Base-by-base conservation (phyloP, 2,797 vertebrate genomes). In the Triplophysa bombifrons region DNA sequence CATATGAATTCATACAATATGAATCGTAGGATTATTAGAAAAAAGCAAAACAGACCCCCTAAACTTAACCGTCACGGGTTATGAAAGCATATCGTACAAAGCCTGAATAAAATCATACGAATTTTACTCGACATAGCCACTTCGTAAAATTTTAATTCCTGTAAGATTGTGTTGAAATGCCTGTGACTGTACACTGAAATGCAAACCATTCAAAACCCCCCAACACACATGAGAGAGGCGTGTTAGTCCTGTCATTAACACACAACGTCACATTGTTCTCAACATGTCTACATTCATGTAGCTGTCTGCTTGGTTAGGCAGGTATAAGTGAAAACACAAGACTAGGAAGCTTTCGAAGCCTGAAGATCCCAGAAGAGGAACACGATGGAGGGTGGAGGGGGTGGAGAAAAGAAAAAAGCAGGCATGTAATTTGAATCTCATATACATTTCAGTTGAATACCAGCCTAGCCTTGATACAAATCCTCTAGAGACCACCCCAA, bases 361-460 rank as follows among this genome's bases (percentile, higher is more conserved):
- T 87, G 89, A 90, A 86, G 82, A 87, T 92, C 87, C 90, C 88
- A 86, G 84, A 90, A 91, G 81, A 80, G 25, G 56, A 84, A 84
- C 74, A 75, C 78, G 86, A 84, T 84, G 65, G 34, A 20, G 83
- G 77, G 61, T 75, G 74, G 72, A 78, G 82, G 65, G 44, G 77
- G 76, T 71, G 17, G 51, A 84, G 25, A 65, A 83, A 84, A 85
- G 73, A 84, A 85, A 79, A 89, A 87, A 86, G 87, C 87, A 85
- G 85, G 82, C 89, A 85, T 87, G 89, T 85, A 84, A 88, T 93
- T 91, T 85, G 83, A 91, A 92, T 92, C 93, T 94, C 90, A 90
- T 93, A 94, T 94, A 93, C 91, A 90, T 94, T 93, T 94, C 91
- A 87, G 90, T 92, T 92, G 92, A 93, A 94, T 91, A 90, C 91